These are phyloP conservation scores for Ophion obscuratus DNA, from an alignment of 2,888 invertebrate species.

Conservation along the genomic window DNA sequence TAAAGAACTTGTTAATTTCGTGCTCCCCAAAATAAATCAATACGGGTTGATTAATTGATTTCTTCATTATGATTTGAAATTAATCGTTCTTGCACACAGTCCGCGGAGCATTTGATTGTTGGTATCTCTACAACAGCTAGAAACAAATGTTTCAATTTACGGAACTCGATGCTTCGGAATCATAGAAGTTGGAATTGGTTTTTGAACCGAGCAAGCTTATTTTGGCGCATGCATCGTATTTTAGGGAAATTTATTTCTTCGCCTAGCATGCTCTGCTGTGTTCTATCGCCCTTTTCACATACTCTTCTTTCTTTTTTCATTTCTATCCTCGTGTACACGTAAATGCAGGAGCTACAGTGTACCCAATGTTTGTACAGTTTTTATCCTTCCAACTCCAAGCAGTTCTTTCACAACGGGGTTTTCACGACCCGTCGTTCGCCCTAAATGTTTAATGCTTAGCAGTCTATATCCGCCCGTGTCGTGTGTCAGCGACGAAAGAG, in stretches of 20 bases:
- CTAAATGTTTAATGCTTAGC: constrained; percentile 78
- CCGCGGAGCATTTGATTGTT: no score
- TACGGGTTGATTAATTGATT: no score
- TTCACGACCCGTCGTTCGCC: constrained; percentile 71
- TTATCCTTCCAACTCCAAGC: constrained; percentile 42
- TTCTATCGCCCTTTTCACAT: not conserved
- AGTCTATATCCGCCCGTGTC: constrained; percentile 46
- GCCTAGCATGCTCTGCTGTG: not conserved
- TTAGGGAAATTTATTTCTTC: not conserved
- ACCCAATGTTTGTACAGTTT: constrained; percentile 19
- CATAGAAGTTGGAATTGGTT: not conserved
- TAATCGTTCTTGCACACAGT: no score
- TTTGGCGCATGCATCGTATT: not conserved
- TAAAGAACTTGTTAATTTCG: no score
- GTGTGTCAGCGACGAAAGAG: constrained; percentile 15
- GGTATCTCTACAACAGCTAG: no score
- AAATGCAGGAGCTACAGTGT: not conserved
- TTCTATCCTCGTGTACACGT: not conserved
- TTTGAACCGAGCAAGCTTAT: not conserved
- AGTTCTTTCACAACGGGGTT: constrained; percentile 64
- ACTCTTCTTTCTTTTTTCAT: not conserved
- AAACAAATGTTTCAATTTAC: not conserved
- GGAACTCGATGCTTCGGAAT: not conserved
- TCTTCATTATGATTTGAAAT: no score
- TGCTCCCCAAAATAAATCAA: no score